Evolutionary conservation across 2,113 vertebrate species (phyloP), one percentile per base, ranked within the genome.

Genomic region (Lepus timidus): DNA sequence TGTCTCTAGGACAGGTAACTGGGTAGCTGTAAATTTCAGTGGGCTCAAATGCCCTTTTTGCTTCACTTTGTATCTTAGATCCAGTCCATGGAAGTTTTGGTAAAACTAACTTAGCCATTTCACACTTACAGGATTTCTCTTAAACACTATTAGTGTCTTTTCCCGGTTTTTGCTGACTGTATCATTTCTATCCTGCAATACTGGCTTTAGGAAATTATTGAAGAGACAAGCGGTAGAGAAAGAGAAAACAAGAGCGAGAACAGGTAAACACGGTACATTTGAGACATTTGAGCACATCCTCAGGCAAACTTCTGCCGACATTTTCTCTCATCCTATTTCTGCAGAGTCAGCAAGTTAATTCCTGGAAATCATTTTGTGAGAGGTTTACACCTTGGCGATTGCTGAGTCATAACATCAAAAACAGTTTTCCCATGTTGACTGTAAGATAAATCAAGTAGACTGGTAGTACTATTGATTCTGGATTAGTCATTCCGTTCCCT

Each of bases 401-500:
- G 27, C 92, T 91, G 84, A 95, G 87, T 93, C 95, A 84, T 95
- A 97, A 91, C 31, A 7, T 44, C 80, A 94, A 71, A 44, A 94
- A 96, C n/a, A 68, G 51, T 89, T 96, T 97, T 95, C 95, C 92
- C 89, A 73, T 29, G 49, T 79, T 83, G 84, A 88, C 22, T 86
- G 73, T 76, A 96, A 95, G 93, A 88, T 95, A 96, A 91, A 87
- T 92, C 84, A 67, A 76, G 55, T 91, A 88, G 52, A 76, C 68
- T 79, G 62, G 75, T 12, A 31, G 44, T 36, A 58, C n/a, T 96
- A 94, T 36, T 91, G 96, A 96, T 93, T 95, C 67, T 51, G 49
- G 90, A 97, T 96, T 96, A 84, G 78, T 88, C 95, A 91, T 74
- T 68, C 14, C 79, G 64, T 83, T 89, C 89, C 36, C 78, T 14